Base-by-base conservation (phyloP, 2,797 vertebrate species). In the Apodemus agrarius region DNA sequence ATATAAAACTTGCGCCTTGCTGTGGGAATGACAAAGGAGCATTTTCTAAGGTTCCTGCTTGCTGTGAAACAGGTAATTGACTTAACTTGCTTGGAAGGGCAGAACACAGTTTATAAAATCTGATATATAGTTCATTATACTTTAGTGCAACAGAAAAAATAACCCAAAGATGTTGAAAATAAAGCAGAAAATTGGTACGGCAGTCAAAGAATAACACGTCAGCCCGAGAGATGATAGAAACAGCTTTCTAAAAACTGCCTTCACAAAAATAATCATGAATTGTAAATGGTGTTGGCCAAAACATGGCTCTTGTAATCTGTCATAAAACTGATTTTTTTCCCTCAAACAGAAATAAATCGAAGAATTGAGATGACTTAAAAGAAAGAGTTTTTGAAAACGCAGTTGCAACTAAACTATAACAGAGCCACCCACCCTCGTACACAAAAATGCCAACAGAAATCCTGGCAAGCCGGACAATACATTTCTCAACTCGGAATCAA, bases 331-430 rank as follows among this genome's bases (percentile, higher is more conserved):
- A 49, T 63, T 40, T 37, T 72, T 75, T 93, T 81, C 46, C 46
- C 93, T 84, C 43, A 94, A 87, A 29, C 52, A 91, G n/a, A 93
- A 97, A 93, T 57, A n/a, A 97, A 84, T 89, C 75, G 86, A 37
- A 43, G 29, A 67, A 37, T 67, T 94, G 54, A 97, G 93, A 54
- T 92, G 43, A 90, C 59, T 95, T 96, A 89, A 95, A 95, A 96
- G 40, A 85, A 96, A 90, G 59, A 7, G 57, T 49, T 89, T 85
- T 54, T 87, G 12, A 91, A 96, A 26, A 72, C 8, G 54, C 43
- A 88, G 37, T 96, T 93, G 82, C 21, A 34, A 84, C 67, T 95
- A 79, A 92, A 90, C 54, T 89, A 40, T 52, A 92, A 40, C 26
- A 76, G 22, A 61, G 85, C 69, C 22, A 10, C 54, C 52, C 72